Conservation (phyloP, 2,797 vertebrate genomes). For the Xerus rutilus region DNA sequence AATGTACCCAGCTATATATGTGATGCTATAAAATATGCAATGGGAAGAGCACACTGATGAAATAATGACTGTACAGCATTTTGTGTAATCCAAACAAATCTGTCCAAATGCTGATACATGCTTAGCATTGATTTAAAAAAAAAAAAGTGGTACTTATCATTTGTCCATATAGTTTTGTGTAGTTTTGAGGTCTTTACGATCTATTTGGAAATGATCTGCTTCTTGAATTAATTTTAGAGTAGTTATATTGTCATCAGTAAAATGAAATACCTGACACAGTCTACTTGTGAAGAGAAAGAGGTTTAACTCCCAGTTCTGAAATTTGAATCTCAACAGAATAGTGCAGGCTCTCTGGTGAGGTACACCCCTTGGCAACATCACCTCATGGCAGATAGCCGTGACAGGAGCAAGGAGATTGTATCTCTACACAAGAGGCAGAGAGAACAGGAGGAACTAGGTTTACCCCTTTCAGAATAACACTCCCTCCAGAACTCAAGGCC, state of each 20-base stretch:
- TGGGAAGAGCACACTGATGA: slow-evolving; percentile 44
- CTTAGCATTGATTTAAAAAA: neutral
- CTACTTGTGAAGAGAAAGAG: neutral
- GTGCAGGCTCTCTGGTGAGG: neutral
- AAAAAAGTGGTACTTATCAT: neutral
- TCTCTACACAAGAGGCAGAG: neutral
- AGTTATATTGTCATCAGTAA: neutral
- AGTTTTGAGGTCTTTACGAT: neutral
- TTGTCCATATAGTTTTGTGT: neutral
- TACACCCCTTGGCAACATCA: neutral
- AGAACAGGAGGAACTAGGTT: neutral
- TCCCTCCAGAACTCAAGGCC: neutral
- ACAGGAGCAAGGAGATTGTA: neutral
- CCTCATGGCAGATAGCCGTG: no score
- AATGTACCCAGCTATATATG: neutral
- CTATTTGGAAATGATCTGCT: neutral
- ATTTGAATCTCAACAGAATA: neutral
- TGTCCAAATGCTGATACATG: neutral
- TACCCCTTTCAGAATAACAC: neutral
- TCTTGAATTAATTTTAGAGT: neutral
- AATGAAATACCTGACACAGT: neutral
- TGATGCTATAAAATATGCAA: slow-evolving; percentile 28
- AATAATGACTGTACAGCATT: neutral
- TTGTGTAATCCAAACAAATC: slow-evolving; percentile 33
- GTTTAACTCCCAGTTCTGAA: neutral